These are phyloP conservation scores for Drosophila flavopinicola DNA, from an alignment of 2,888 invertebrate genomes.

Conservation along the genomic window DNA sequence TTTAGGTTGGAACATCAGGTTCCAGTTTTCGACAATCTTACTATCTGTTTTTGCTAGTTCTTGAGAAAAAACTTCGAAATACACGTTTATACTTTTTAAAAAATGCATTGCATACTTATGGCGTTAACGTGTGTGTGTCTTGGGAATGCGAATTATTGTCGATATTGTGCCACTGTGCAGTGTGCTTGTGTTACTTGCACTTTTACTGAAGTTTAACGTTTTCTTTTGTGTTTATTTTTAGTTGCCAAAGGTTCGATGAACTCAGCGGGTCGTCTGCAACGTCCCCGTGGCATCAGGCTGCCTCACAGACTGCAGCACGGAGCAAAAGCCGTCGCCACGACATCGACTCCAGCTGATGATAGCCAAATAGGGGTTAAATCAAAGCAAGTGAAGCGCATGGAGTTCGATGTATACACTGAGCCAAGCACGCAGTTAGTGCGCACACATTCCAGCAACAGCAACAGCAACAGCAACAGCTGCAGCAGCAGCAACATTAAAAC, in stretches of 20 bases:
- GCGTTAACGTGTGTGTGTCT: slow-evolving; percentile 7
- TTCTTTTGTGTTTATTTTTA: slow-evolving; percentile 44
- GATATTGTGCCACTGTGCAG: slow-evolving; percentile 4
- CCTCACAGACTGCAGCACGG: slow-evolving; percentile 26
- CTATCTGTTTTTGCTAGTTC: neutral
- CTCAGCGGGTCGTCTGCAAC: slow-evolving; percentile 38
- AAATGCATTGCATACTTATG: slow-evolving; percentile 25
- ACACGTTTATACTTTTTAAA: neutral
- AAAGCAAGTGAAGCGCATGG: slow-evolving; percentile 22
- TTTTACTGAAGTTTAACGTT: slow-evolving; percentile 4
- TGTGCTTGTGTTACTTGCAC: slow-evolving; percentile 12
- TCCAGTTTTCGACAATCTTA: too few species aligned
- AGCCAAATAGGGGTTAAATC: slow-evolving; percentile 12
- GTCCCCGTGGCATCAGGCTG: slow-evolving; percentile 32
- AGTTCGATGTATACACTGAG: slow-evolving; percentile 24
- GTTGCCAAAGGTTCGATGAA: slow-evolving; percentile 66
- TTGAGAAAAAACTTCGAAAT: neutral
- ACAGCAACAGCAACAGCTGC: slow-evolving; percentile 18
- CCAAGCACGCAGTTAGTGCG: slow-evolving; percentile 11
- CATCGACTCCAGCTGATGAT: slow-evolving; percentile 20
- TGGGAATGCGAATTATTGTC: neutral
- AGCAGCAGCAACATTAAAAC: slow-evolving; percentile 49
- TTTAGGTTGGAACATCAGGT: too few species aligned
- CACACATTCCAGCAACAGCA: slow-evolving; percentile 45
- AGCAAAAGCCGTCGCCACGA: slow-evolving; percentile 24